A percentile compares a stretch with the other conserved stretches of the same genome.
These are phyloP conservation scores for Ophion slaviceki DNA, from an alignment of 2,888 invertebrate genomes.

Conservation along the genomic window DNA sequence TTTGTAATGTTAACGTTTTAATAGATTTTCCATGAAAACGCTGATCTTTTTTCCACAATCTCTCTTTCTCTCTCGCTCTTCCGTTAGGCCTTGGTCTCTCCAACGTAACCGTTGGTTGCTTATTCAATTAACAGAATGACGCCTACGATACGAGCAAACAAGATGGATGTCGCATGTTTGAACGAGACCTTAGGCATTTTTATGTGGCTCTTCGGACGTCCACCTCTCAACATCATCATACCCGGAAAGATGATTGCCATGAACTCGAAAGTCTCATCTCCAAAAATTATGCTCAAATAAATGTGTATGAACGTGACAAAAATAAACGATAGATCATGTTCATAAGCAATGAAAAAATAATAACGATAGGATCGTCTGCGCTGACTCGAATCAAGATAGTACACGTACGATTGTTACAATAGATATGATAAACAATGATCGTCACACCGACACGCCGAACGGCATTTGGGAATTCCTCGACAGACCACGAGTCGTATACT, in stretches of 20 bases:
- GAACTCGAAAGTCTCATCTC: conserved; percentile 23
- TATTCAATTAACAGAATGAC: conserved; percentile 71
- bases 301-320: not conserved
- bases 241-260: conserved; percentile 33
- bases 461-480: too few relatives aligned
- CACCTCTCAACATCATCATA: conserved; percentile 28
- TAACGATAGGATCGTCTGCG: not conserved
- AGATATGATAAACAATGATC: too few relatives aligned
- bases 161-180: conserved; percentile 77
- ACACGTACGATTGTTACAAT: too few relatives aligned
- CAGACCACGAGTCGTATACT: too few relatives aligned
- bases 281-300: not conserved
- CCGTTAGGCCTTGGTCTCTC: conserved; percentile 19
- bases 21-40: conserved; percentile 63
- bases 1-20: conserved; percentile 57
- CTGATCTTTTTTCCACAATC: conserved; percentile 36
- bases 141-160: conserved; percentile 73
- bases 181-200: conserved; percentile 74
- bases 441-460: too few relatives aligned
- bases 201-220: conserved; percentile 70
- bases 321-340: not conserved
- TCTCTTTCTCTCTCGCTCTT: conserved; percentile 10
- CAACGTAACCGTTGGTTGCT: conserved; percentile 68
- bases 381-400: too few relatives aligned
- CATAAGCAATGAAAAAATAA: not conserved